phyloP scores from a whole-genome alignment of 2,888 invertebrate genomes.

The Minunthozetes semirufus region DNA sequence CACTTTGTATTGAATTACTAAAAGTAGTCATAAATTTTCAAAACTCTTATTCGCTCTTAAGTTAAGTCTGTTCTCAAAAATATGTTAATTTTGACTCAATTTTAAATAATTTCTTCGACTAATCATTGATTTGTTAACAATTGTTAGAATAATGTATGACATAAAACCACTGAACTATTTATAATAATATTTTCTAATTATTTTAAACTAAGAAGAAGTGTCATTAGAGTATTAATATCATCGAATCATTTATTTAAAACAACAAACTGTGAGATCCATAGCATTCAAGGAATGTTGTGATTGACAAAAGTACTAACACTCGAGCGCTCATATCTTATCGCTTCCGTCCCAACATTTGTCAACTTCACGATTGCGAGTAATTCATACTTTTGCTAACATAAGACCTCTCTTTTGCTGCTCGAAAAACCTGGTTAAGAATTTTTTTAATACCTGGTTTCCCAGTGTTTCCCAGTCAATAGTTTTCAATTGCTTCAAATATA shows the following conservation, averaged over 20 bases:
- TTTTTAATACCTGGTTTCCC: background rate
- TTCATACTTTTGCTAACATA: background rate
- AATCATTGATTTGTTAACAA: too few relatives aligned
- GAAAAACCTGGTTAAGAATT: background rate
- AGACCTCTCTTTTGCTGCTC: background rate
- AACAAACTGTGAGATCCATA: background rate
- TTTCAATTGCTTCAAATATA: background rate
- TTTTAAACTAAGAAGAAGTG: background rate
- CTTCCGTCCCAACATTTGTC: constrained; percentile 19
- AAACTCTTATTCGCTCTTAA: too few relatives aligned
- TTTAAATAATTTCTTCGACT: too few relatives aligned
- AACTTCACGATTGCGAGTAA: background rate
- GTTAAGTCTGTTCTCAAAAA: too few relatives aligned
- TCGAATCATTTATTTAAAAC: background rate
- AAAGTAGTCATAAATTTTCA: too few relatives aligned
- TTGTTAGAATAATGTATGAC: too few relatives aligned
- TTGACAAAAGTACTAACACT: constrained; percentile 1
- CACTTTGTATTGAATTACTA: too few relatives aligned
- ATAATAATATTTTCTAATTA: too few relatives aligned
- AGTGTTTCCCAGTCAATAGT: background rate
- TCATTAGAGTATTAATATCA: background rate
- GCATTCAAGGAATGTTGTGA: background rate
- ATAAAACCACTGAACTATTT: too few relatives aligned
- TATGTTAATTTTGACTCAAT: too few relatives aligned
- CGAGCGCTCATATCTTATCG: constrained; percentile 3